Evolutionary conservation across 1,140 invertebrate species (phyloP).

Genomic region (Saccostrea cuccullata): DNA sequence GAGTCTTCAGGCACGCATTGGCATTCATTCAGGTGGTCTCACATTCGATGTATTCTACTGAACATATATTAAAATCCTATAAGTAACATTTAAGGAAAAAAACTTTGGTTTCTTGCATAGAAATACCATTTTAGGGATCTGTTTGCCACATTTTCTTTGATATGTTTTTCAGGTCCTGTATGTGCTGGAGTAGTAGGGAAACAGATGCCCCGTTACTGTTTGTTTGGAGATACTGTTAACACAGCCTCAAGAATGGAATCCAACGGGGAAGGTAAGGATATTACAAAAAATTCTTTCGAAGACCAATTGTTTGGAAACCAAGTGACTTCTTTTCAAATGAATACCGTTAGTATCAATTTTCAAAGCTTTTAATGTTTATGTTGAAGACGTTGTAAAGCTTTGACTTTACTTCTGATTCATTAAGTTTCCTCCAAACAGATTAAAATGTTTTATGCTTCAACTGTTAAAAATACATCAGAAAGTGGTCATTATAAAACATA

Average conservation of each 20-base stretch:
- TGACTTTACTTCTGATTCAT: too few species aligned
- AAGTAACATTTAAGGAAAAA: too few species aligned
- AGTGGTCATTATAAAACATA: too few species aligned
- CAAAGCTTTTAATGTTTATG: not conserved
- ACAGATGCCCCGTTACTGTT: constrained; percentile 72
- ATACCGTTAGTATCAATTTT: not conserved
- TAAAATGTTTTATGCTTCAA: too few species aligned
- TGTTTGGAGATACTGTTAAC: constrained; percentile 75
- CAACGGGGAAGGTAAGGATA: constrained; percentile 55
- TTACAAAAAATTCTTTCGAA: not conserved
- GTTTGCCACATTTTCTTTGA: not conserved
- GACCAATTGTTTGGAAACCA: not conserved
- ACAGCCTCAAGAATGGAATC: constrained; percentile 73
- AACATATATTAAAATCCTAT: too few species aligned
- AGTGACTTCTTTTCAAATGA: not conserved
- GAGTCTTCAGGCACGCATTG: constrained; percentile 65
- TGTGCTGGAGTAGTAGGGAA: constrained; percentile 80
- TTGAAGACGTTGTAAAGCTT: not conserved
- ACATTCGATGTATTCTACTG: too few species aligned
- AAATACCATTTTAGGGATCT: too few species aligned
- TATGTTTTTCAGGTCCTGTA: constrained; percentile 84
- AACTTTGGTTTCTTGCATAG: too few species aligned
- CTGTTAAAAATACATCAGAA: too few species aligned
- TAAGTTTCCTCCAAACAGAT: too few species aligned
- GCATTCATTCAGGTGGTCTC: constrained; percentile 67